Conservation (phyloP, 1,140 invertebrate genomes). For the Sinella curviseta region DNA sequence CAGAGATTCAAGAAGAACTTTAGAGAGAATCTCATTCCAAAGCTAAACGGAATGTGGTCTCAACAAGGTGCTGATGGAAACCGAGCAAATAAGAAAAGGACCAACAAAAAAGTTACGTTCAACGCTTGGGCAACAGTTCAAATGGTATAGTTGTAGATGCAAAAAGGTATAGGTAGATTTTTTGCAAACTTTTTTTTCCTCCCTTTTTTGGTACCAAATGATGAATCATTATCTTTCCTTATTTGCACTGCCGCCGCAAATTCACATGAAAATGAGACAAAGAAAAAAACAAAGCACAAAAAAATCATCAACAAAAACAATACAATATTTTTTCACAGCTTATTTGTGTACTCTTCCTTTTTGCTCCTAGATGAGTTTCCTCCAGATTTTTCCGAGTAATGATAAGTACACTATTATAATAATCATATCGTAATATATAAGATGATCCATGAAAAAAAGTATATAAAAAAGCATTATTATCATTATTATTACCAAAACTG, state of each 20-base stretch:
- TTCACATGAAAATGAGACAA: neutral
- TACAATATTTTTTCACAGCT: too few relatives aligned
- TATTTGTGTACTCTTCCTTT: too few relatives aligned
- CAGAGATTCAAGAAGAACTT: slow-evolving; percentile 47
- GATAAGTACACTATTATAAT: too few relatives aligned
- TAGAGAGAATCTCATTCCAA: slow-evolving; percentile 47
- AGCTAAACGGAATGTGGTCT: slow-evolving; percentile 48
- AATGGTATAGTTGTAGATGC: slow-evolving; percentile 40
- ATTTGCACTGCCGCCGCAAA: neutral
- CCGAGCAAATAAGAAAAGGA: slow-evolving; percentile 41
- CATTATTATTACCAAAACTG: neutral
- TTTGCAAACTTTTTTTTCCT: neutral
- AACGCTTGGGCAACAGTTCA: slow-evolving; percentile 50
- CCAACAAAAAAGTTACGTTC: slow-evolving; percentile 48
- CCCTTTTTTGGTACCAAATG: too few relatives aligned
- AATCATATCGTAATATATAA: too few relatives aligned
- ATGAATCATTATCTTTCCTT: too few relatives aligned
- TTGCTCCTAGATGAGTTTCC: too few relatives aligned
- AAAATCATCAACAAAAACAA: too few relatives aligned
- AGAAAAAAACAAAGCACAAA: too few relatives aligned
- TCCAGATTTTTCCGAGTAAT: too few relatives aligned
- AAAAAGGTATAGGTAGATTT: neutral
- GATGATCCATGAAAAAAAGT: too few relatives aligned
- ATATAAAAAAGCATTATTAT: neutral
- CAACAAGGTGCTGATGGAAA: slow-evolving; percentile 17